Evolutionary conservation across 2,797 vertebrate species (phyloP), one percentile per base, ranked within the genome.

Genomic region (Gobionotothen gibberifrons): DNA sequence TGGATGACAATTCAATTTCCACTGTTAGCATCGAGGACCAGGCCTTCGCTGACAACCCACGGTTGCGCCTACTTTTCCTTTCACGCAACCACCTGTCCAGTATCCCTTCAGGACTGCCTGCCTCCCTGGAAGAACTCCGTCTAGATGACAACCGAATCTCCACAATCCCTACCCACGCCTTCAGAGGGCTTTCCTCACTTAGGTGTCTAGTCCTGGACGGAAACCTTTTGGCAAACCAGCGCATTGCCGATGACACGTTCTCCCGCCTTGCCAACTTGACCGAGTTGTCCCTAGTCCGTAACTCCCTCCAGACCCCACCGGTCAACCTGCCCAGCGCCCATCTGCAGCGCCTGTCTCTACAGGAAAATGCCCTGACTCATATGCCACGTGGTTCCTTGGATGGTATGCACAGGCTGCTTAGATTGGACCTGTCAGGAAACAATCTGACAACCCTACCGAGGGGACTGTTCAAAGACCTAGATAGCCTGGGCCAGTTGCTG

Each of bases 91-190:
- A 98, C 79, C 93, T 99, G 43, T 98, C 97, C 71, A 97, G 97
- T 91, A 98, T 99, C 47, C 97, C 98, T 0, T 94, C 97, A 0
- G 97, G 97, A n/a, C 83, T 99, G 57, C 97, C 97, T 0, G 95
- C 94, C 22, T 97, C 96, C 0, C 85, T 99, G 78, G 97, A 99
- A 87, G 98, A 99, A 90, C 94, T 99, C 19, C 93, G 97, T 0
- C 70, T 99, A 72, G 98, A 98, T 13, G 97, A 99, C 87, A 99
- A 99, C 93, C 95, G 98, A 16, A 99, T 99, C 80, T 97, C 96
- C 85, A 98, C 97, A 66, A 97, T 99, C 78, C 97, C 97, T 0
- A 96, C 95, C 10, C 95, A 97, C 0, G 98, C 97, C 47, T 99
- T 99, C 89, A 93, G 96, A 79, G 97, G 97, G 22, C 93, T 99